A percentile compares a stretch with the other conserved stretches of the same genome.
These are phyloP conservation scores for Hypselothyrea guttata DNA, from an alignment of 2,888 invertebrate species.

Conservation along the genomic window DNA sequence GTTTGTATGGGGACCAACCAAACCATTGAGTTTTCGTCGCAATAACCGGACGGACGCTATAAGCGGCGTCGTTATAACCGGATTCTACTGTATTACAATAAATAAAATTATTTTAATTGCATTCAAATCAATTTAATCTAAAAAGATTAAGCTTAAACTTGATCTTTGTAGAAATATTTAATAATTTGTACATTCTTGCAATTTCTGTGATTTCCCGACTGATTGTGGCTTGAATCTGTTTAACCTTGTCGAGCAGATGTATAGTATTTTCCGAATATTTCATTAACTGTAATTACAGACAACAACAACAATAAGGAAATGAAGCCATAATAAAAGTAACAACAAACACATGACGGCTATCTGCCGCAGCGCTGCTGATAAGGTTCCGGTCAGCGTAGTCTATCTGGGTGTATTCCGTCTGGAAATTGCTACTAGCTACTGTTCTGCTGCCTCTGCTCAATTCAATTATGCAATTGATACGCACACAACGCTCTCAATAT, in stretches of 20 bases:
- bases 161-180: background rate
- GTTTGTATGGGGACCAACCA: too few species aligned
- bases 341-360: slow-evolving; percentile 25
- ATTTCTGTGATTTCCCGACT: slow-evolving; percentile 1
- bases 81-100: too few species aligned
- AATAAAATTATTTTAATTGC: too few species aligned
- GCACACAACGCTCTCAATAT: slow-evolving; percentile 9
- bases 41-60: too few species aligned
- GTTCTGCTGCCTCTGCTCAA: slow-evolving; percentile 12
- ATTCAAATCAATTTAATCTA: too few species aligned
- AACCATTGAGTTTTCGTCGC: too few species aligned
- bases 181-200: background rate
- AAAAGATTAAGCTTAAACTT: too few species aligned
- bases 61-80: too few species aligned
- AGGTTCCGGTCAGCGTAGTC: slow-evolving; percentile 4
- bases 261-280: slow-evolving; percentile 15
- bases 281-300: slow-evolving; percentile 23
- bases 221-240: background rate
- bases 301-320: slow-evolving; percentile 32
- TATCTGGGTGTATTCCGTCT: slow-evolving; percentile 30
- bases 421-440: slow-evolving; percentile 34
- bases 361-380: slow-evolving; percentile 30
- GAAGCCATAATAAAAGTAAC: slow-evolving; percentile 47
- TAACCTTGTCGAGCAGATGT: background rate
- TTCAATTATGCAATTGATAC: slow-evolving; percentile 47